Evolutionary conservation across 2,113 vertebrate species (phyloP), one percentile per base, ranked within the genome.

Genomic region (Dendrocopos noguchii): DNA sequence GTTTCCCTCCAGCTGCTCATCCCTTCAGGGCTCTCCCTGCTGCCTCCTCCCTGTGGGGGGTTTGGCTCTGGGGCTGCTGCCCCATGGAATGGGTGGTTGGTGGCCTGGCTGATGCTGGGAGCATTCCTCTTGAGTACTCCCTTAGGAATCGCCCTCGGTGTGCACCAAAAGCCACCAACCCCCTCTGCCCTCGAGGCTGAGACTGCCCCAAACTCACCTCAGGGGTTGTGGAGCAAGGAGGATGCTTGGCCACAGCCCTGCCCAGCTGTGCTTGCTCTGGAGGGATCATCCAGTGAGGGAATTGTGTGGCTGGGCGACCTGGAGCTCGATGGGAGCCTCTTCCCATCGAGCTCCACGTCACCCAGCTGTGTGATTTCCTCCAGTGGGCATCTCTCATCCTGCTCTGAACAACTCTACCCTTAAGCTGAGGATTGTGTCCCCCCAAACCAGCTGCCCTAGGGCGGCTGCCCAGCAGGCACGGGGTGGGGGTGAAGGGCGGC

Each of bases 221-320:
- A 0, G 0, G 6, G 50, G 44, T 57, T 2, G 21, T 1, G 3
- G 16, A 33, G 31, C 0, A 0, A 16, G 29, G 18, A 7, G 14
- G 33, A 5, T 61, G 59, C 73, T 50, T 3, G 80, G 52, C 42
- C 19, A 1, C 66, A 29, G 60, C 11, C 39, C 39, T 39, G 39
- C 39, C 39, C 39, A 39, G 39, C 39, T 10, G 20, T 28, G 74
- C 44, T 29, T 7, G 70, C 60, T 77, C 56, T 0, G 33, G 29
- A 31, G 83, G 66, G 75, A 88, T 72, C 42, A 76, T 71, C 44
- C 1, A 1, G 19, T 0, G 5, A 74, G 83, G 70, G 66, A 79
- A 79, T 13, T 27, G 88, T 64, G 55, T 93, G 80, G 27, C 22
- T 55, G 2, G 0, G 53, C 73, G 80, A 47, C 65, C 56, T 8